phyloP scores from a whole-genome alignment of 1,140 invertebrate species.

The Pseudomyrmex cubaensis region DNA sequence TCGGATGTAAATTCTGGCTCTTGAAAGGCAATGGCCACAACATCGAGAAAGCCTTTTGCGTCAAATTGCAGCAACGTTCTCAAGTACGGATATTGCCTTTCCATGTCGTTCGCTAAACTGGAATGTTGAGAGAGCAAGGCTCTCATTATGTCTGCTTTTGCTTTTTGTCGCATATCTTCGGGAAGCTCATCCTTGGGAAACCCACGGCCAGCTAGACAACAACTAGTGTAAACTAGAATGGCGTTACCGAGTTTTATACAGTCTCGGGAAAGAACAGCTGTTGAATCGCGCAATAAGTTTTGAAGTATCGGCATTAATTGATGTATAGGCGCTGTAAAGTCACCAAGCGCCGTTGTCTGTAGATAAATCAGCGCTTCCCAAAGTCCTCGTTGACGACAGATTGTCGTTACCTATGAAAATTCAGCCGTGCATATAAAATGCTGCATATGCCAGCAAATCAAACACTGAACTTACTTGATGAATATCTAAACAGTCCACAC shows the following conservation, averaged over 20 bases:
- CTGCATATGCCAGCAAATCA: not conserved
- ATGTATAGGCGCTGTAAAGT: conserved; percentile 94
- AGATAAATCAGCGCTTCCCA: conserved; percentile 96
- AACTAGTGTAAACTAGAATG: conserved; percentile 96
- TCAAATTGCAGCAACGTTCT: conserved; percentile 93
- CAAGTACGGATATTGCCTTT: conserved; percentile 92
- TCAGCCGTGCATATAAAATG: not conserved
- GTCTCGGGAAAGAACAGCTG: conserved; percentile 79
- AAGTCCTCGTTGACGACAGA: conserved; percentile 92
- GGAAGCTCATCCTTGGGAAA: conserved; percentile 95
- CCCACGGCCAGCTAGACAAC: conserved; percentile 95
- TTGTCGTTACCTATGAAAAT: conserved; percentile 86
- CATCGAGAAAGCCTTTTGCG: conserved; percentile 95
- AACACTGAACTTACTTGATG: conserved; percentile 88
- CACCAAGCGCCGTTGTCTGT: conserved; percentile 93
- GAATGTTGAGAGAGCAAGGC: conserved; percentile 89
- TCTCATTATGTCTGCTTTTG: conserved; percentile 91
- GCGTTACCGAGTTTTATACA: conserved; percentile 92
- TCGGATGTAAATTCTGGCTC: conserved; percentile 92
- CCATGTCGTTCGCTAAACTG: conserved; percentile 88
- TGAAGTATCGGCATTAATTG: conserved; percentile 89
- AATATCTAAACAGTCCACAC: conserved; percentile 94
- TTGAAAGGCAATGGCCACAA: conserved; percentile 94
- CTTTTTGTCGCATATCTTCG: conserved; percentile 88
- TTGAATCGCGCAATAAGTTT: conserved; percentile 77